Conservation (phyloP, 2,888 invertebrate genomes). For the Eulithis prunata region DNA sequence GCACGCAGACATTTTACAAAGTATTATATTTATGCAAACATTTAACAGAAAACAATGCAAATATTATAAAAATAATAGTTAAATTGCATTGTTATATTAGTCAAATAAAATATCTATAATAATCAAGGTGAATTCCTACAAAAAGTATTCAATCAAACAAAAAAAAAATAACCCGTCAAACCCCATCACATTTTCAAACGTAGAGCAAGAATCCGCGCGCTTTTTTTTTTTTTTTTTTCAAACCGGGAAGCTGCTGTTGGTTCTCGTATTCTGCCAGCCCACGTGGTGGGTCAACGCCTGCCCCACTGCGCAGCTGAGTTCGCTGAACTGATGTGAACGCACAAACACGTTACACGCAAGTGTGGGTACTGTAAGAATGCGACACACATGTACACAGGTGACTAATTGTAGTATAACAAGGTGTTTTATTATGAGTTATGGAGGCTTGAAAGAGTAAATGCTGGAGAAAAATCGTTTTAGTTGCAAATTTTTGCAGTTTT, state of each 20-base stretch:
- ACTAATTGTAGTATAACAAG: slow-evolving; percentile 36
- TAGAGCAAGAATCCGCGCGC: slow-evolving; percentile 17
- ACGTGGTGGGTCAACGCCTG: slow-evolving; percentile 82
- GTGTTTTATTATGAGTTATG: slow-evolving; percentile 40
- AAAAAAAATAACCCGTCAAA: neutral
- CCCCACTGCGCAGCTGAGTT: slow-evolving; percentile 76
- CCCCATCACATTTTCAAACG: slow-evolving; percentile 11
- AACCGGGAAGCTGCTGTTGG: slow-evolving; percentile 39
- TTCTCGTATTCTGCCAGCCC: slow-evolving; percentile 54
- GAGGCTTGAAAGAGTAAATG: slow-evolving; percentile 12
- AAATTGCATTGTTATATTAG: too few species aligned
- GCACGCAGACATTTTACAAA: too few species aligned
- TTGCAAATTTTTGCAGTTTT: neutral
- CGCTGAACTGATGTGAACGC: slow-evolving; percentile 59
- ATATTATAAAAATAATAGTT: too few species aligned
- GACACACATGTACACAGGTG: slow-evolving; percentile 35
- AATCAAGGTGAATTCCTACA: too few species aligned
- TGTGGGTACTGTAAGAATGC: slow-evolving; percentile 36
- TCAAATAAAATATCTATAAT: too few species aligned
- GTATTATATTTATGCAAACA: too few species aligned
- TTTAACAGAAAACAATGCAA: too few species aligned
- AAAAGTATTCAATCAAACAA: too few species aligned
- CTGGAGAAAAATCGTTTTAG: neutral
- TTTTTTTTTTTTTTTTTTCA: slow-evolving; percentile 30
- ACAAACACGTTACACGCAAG: slow-evolving; percentile 37